Evolutionary conservation across 2,113 vertebrate species (phyloP).

Genomic region (Donacobius atricapilla): DNA sequence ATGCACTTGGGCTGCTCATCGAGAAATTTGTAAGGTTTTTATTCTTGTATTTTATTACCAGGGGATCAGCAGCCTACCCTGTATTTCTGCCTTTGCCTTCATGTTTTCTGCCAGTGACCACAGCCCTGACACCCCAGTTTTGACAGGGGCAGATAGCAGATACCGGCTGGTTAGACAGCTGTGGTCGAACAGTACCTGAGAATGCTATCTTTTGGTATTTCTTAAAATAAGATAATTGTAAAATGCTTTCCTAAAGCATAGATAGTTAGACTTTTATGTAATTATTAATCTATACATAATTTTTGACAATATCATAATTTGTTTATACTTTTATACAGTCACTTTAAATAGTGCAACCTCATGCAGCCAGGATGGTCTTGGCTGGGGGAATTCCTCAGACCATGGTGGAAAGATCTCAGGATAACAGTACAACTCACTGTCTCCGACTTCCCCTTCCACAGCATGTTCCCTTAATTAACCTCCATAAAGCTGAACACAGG

Average conservation of each 20-base stretch:
- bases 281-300: neutral
- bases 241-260: neutral
- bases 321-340: neutral
- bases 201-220: neutral
- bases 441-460: neutral
- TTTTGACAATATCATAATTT: neutral
- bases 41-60: neutral
- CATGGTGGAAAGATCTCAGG: neutral
- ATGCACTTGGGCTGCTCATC: neutral
- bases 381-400: neutral
- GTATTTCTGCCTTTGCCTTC: neutral
- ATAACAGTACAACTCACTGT: neutral
- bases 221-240: neutral
- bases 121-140: neutral
- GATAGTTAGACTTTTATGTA: neutral
- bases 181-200: neutral
- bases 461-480: neutral
- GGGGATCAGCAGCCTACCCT: neutral
- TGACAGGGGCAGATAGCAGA: neutral
- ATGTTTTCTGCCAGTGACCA: neutral
- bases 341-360: neutral
- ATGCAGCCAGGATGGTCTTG: neutral
- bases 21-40: neutral
- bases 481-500: neutral
- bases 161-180: neutral